Base-by-base conservation (phyloP, 2,797 vertebrate genomes). In the Phalloptychus januarius region DNA sequence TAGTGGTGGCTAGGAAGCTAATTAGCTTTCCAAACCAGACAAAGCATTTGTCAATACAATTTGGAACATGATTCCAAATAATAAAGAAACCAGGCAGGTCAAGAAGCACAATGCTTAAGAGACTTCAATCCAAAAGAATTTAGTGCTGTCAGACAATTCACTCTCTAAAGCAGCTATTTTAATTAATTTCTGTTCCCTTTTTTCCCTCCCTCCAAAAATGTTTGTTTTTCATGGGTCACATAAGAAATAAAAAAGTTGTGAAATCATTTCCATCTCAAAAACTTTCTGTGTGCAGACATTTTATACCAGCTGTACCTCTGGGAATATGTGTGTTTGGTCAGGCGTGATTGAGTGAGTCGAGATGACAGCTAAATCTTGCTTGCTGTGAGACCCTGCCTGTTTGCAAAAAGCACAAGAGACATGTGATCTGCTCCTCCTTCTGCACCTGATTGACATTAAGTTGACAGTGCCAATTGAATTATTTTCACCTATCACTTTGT, bases 371-470 rank as follows among this genome's bases (percentile, higher is more conserved):
- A 71, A 82, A 36, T 74, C 58, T 75, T 45, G 18, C 42, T 54
- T 73, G 1, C 72, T 72, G 40, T 71, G 31, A 83, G 46, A 74
- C 18, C 44, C 28, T 61, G 5, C 78, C 79, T 31, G 1, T 1
- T n/a, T 42, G 48, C 23, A 65, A 46, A 75, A 84, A 80, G 25
- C 70, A 72, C 23, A n/a, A 36, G 63, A 71, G 56, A 75, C 36
- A 76, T 54, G 65, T 38, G 74, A 80, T 44, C 69, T 1, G 6
- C 71, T 56, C 58, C 25, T 84, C 58, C 72, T 79, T 83, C 69
- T 18, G 15, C 76, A 63, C 20, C 78, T 76, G 78, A 78, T 61
- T 85, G 85, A 82, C 82, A 86, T 87, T 83, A 74, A 70, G 75
- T 75, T 78, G 82, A 87, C 69, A 45, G 48, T 71, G 74, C 70